Percentiles rank a stretch among this genome's conserved stretches.
Conservation (phyloP, 2,113 vertebrate genomes). For the Peromyscus californicus region DNA sequence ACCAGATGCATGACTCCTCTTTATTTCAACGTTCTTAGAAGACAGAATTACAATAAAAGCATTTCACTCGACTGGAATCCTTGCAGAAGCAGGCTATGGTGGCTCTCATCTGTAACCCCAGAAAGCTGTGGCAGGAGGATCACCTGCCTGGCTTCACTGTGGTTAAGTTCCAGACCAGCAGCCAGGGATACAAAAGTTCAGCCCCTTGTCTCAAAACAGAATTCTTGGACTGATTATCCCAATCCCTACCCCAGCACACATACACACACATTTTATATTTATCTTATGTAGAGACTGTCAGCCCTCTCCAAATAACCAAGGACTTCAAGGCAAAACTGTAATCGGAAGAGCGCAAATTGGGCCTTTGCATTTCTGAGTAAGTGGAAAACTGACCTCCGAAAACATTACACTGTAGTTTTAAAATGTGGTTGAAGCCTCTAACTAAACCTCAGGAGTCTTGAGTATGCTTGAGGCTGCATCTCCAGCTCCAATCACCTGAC, state of each 20-base stretch:
- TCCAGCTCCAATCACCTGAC: not conserved
- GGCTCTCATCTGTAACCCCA: not conserved
- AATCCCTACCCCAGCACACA: too few relatives aligned
- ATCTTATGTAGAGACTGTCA: not conserved
- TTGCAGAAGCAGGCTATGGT: not conserved
- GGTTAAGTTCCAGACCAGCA: not conserved
- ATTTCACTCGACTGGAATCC: not conserved
- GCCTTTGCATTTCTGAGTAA: conserved; percentile 21
- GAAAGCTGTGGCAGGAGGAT: not conserved
- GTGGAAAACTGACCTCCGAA: not conserved
- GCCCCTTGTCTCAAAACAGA: too few relatives aligned
- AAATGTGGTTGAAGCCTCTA: not conserved
- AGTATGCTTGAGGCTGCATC: not conserved
- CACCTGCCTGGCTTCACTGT: not conserved
- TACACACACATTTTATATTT: not conserved
- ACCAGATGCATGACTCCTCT: not conserved
- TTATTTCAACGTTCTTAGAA: not conserved
- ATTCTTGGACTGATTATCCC: not conserved
- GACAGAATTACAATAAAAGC: not conserved
- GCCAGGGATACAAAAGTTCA: not conserved
- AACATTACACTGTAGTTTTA: not conserved
- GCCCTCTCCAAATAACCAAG: not conserved
- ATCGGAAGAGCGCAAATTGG: not conserved
- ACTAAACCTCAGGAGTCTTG: not conserved
- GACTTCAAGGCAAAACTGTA: not conserved